phyloP scores from a whole-genome alignment of 2,888 invertebrate genomes.

The Drosophila ezoana region DNA sequence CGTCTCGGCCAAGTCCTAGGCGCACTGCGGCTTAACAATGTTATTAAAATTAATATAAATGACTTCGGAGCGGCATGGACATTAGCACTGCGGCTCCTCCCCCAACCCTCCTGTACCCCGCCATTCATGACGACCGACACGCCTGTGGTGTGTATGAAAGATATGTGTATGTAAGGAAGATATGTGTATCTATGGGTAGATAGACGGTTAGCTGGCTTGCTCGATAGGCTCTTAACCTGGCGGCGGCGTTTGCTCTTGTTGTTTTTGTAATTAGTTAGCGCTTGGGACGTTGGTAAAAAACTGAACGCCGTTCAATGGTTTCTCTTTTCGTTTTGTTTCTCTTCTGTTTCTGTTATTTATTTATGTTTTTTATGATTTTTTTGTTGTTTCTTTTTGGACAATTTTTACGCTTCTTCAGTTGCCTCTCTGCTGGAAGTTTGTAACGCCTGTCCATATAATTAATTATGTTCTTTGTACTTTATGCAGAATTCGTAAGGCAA shows the following conservation, averaged over 20 bases:
- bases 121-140: constrained; percentile 42
- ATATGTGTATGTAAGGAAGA: not conserved
- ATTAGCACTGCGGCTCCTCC: constrained; percentile 28
- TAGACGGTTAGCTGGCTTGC: constrained; percentile 9
- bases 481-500: constrained; percentile 17
- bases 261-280: constrained; percentile 71
- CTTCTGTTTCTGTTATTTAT: constrained; percentile 11
- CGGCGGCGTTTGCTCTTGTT: constrained; percentile 42
- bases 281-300: constrained; percentile 20
- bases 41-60: constrained; percentile 83
- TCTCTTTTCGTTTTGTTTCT: constrained; percentile 26
- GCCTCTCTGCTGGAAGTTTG: constrained; percentile 41
- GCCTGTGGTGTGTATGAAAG: not conserved
- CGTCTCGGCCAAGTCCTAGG: constrained; percentile 36
- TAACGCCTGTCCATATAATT: constrained; percentile 66
- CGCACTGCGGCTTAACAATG: constrained; percentile 70
- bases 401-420: constrained; percentile 61
- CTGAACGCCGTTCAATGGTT: constrained; percentile 50
- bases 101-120: not conserved
- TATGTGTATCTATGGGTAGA: not conserved
- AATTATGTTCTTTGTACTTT: constrained; percentile 55
- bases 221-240: constrained; percentile 22
- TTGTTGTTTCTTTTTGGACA: constrained; percentile 7
- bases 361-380: not conserved
- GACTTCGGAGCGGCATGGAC: constrained; percentile 53